Evolutionary conservation across 2,113 vertebrate species (phyloP).

Genomic region (Myodes glareolus): DNA sequence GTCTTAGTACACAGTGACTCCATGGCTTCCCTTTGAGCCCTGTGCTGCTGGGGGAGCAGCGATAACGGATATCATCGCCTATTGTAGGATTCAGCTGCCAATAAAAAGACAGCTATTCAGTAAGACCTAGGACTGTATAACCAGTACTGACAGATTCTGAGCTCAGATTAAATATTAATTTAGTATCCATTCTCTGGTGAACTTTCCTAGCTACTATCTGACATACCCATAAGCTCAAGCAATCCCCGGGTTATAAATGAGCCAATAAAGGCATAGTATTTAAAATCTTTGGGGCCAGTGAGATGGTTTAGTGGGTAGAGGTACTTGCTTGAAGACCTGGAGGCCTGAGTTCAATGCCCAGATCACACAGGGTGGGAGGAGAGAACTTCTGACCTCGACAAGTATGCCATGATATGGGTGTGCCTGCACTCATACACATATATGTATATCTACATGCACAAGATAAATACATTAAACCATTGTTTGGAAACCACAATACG

Average conservation of each 20-base stretch:
- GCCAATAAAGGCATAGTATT: slow-evolving; percentile 21
- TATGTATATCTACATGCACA: background rate
- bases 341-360: background rate
- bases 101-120: slow-evolving; percentile 25
- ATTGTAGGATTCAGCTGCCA: background rate
- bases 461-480: background rate
- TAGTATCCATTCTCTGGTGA: background rate
- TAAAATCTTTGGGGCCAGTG: background rate
- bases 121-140: slow-evolving; percentile 4
- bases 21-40: no score
- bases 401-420: background rate
- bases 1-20: no score
- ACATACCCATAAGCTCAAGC: slow-evolving; percentile 12
- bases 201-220: slow-evolving; percentile 1
- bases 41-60: no score
- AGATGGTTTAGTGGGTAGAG: no score
- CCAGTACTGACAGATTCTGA: slow-evolving; percentile 1
- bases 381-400: background rate
- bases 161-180: slow-evolving; percentile 50
- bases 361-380: background rate
- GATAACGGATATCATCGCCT: background rate
- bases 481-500: background rate
- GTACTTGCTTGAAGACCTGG: background rate
- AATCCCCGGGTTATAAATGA: slow-evolving; percentile 8
- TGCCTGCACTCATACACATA: background rate